Evolutionary conservation across 1,140 invertebrate species (phyloP).

Genomic region (Euura saliciscinereae): DNA sequence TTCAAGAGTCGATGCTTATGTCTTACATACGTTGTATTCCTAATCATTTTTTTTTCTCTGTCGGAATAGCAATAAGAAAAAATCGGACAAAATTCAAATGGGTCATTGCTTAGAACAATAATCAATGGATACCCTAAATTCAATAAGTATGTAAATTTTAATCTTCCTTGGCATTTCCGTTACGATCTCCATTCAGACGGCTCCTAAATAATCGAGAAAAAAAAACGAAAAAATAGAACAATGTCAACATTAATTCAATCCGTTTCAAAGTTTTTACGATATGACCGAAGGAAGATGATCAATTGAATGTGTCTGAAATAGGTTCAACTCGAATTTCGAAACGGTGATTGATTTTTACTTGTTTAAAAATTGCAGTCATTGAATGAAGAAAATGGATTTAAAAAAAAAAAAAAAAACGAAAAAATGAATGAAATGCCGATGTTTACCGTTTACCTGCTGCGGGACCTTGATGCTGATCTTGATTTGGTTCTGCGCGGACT

Average conservation of each 20-base stretch:
- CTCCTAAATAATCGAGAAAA: background rate
- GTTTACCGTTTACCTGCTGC: slow-evolving; percentile 50
- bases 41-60: too few relatives aligned
- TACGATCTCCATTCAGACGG: background rate
- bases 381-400: background rate
- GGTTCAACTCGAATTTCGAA: too few relatives aligned
- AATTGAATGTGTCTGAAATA: too few relatives aligned
- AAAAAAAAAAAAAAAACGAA: background rate
- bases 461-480: slow-evolving; percentile 50
- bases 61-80: too few relatives aligned
- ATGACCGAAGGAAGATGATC: too few relatives aligned
- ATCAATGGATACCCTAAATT: background rate
- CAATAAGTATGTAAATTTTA: background rate
- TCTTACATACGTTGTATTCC: too few relatives aligned
- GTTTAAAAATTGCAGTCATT: too few relatives aligned
- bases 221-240: too few relatives aligned
- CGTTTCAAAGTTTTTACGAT: too few relatives aligned
- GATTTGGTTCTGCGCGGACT: slow-evolving; percentile 55
- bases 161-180: slow-evolving; percentile 5
- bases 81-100: background rate
- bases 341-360: too few relatives aligned
- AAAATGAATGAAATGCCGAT: background rate
- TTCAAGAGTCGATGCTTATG: background rate
- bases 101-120: background rate
- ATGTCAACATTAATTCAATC: too few relatives aligned